These are phyloP conservation scores for Apaloderma vittatum DNA, from an alignment of 2,113 vertebrate species.

Conservation along the genomic window DNA sequence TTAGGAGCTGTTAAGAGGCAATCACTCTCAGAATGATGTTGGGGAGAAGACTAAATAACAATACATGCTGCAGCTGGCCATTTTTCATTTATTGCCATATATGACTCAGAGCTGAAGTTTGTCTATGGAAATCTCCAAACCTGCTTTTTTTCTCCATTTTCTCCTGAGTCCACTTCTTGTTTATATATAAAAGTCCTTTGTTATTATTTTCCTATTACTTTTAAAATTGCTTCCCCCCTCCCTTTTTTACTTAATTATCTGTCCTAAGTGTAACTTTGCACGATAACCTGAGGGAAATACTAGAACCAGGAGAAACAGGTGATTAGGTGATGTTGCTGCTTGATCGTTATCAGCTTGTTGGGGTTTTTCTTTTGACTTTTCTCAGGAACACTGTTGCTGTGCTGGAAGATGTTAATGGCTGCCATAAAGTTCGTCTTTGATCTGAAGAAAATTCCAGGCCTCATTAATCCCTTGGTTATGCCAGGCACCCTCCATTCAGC, in stretches of 20 bases:
- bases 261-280: not conserved
- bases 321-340: not conserved
- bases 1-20: not conserved
- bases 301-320: not conserved
- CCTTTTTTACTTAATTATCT: not conserved
- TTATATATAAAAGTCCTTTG: not conserved
- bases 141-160: not conserved
- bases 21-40: not conserved
- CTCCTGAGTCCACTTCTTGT: not conserved
- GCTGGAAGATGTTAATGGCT: conserved; percentile 14
- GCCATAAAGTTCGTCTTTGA: conserved; percentile 52
- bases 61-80: not conserved
- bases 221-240: not conserved
- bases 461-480: conserved; percentile 31
- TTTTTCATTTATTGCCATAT: not conserved
- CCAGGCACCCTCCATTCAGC: not conserved
- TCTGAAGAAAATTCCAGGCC: conserved; percentile 37
- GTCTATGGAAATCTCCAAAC: not conserved
- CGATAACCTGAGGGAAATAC: not conserved
- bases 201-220: not conserved
- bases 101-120: not conserved
- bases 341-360: not conserved
- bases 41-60: not conserved
- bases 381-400: conserved; percentile 13
- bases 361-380: not conserved